Base-by-base conservation (phyloP, 2,888 invertebrate species). In the Melanophora roralis region DNA sequence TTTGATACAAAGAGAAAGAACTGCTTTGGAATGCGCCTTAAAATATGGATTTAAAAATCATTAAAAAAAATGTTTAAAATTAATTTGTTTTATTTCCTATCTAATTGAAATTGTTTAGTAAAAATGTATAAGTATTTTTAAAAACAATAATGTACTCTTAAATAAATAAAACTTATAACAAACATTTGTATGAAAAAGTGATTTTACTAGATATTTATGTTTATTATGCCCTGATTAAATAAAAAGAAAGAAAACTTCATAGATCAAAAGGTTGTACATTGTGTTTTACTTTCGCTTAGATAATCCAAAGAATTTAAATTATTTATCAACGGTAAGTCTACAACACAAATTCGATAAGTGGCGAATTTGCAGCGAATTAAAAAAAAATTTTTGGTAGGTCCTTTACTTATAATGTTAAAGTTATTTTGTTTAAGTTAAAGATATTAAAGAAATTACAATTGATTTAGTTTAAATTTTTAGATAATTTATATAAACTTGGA, bases 1-100 rank as follows among this genome's bases (percentile, higher is more conserved):
- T 68, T 68, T 74, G 59, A 45, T 76, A 62, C 60, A 75, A 80
- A 59, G n/a, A n/a, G n/a, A 72, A 72, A 72, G 51, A 76, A 80
- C 80, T 80, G 76, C 68, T 80, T 80, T 69, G 80, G 76, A 76
- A 80, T 80, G 76, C 80, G 80, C 80, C 80, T 80, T 80, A 80
- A 79, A 72, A 80, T 76, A 62, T 76, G 79, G 79, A 80, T 80
- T 75, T 76, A 68, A 72, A 78, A 71, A 67, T 59, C 57, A 65
- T 71, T 36, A 32, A 71, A 60, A 67, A 49, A 74, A 36, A 67
- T 14, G n/a, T n/a, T n/a, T n/a, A n/a, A n/a, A n/a, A n/a, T n/a
- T n/a, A n/a, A n/a, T n/a, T n/a, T n/a, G n/a, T n/a, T n/a, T n/a
- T n/a, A n/a, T n/a, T n/a, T n/a, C 49, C n/a, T n/a, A n/a, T n/a